Percentiles rank a stretch among this genome's conserved stretches.
Evolutionary conservation across 2,113 vertebrate species (phyloP).

Genomic region (Tachysurus fulvidraco): DNA sequence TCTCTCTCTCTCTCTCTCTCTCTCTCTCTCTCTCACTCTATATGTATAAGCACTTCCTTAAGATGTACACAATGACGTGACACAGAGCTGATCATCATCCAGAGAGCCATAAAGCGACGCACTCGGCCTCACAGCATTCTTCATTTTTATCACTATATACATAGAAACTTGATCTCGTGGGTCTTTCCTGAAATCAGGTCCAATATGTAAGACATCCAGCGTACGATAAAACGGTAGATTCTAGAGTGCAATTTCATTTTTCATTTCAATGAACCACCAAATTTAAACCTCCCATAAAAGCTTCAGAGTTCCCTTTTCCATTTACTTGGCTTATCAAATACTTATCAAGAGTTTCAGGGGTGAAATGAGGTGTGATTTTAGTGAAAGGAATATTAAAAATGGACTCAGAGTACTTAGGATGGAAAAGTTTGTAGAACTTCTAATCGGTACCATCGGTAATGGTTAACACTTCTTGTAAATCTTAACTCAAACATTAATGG

Average conservation of each 20-base stretch:
- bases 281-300: slow-evolving; percentile 8
- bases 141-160: not conserved
- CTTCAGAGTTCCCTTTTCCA: not conserved
- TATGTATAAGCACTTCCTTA: no score
- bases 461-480: no score
- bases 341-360: not conserved
- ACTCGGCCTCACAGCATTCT: not conserved
- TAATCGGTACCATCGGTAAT: no score
- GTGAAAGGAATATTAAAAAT: not conserved
- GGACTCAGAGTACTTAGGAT: not conserved
- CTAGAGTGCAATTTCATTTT: not conserved
- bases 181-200: not conserved
- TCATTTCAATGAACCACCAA: slow-evolving; percentile 8
- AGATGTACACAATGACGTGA: slow-evolving; percentile 27
- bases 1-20: not conserved
- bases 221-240: not conserved
- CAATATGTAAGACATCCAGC: not conserved
- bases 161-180: not conserved
- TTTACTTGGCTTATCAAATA: slow-evolving; percentile 16
- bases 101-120: slow-evolving; percentile 6
- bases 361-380: not conserved
- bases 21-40: not conserved
- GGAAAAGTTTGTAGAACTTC: not conserved
- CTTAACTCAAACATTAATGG: no score
- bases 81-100: slow-evolving; percentile 44